A percentile compares a stretch with the other conserved stretches of the same genome.
Evolutionary conservation across 2,888 invertebrate species (phyloP).

Genomic region (Shargacucullia verbasci): DNA sequence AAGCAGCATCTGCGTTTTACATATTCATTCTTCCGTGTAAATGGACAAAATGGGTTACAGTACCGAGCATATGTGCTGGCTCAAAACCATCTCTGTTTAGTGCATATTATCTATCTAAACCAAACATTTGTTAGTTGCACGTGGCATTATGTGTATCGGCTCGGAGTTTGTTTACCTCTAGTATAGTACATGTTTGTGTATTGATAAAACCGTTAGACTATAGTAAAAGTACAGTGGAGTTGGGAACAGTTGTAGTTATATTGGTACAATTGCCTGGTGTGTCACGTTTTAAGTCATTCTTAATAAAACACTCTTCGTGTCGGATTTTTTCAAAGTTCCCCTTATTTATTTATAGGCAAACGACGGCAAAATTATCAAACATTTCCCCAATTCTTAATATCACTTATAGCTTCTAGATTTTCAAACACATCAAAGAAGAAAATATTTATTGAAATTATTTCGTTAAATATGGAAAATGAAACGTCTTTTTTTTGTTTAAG

Average conservation of each 20-base stretch:
- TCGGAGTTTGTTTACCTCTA: slow-evolving; percentile 55
- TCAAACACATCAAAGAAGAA: no score
- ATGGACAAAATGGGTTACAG: slow-evolving; percentile 36
- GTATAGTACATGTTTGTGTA: slow-evolving; percentile 10
- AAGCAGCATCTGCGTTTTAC: not conserved
- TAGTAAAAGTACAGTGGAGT: not conserved
- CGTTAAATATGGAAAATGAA: no score
- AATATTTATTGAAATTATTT: no score
- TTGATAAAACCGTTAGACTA: slow-evolving; percentile 41
- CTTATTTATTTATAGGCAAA: no score
- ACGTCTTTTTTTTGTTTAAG: no score
- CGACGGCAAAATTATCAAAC: no score
- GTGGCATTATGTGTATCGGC: slow-evolving; percentile 41
- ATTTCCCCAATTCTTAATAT: no score
- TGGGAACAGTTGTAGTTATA: not conserved
- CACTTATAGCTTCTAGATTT: no score
- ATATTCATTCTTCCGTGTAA: slow-evolving; percentile 28
- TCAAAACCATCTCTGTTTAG: slow-evolving; percentile 22
- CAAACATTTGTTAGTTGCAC: slow-evolving; percentile 42
- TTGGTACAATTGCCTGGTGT: no score
- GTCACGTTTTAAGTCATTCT: no score
- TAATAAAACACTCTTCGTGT: no score
- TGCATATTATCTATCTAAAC: slow-evolving; percentile 41
- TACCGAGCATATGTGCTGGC: slow-evolving; percentile 25
- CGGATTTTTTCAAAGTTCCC: no score